Evolutionary conservation across 2,113 vertebrate species (phyloP).

Genomic region (Gasterosteus nipponicus): DNA sequence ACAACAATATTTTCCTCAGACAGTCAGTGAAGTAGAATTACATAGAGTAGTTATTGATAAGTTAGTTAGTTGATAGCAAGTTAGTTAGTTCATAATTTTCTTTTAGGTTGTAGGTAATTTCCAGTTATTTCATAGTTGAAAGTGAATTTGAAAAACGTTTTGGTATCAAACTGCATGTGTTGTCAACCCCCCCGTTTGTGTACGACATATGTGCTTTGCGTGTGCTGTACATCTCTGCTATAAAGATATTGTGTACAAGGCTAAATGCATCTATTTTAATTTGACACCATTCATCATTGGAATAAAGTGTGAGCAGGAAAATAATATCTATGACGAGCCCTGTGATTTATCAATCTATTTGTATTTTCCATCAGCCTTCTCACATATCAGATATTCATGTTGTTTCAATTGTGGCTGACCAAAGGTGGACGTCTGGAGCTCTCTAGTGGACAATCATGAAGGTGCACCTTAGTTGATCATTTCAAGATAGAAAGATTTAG

Average conservation of each 20-base stretch:
- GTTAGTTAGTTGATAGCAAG: too few relatives aligned
- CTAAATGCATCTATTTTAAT: background rate
- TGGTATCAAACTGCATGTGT: background rate
- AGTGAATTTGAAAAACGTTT: background rate
- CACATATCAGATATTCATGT: too few relatives aligned
- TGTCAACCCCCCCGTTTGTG: background rate
- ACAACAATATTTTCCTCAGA: background rate
- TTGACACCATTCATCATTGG: background rate
- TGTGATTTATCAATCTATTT: background rate
- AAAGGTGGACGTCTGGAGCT: background rate
- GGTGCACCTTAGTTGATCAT: background rate
- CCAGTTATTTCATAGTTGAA: background rate
- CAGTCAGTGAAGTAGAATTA: background rate
- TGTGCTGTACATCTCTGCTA: too few relatives aligned
- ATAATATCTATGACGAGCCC: background rate
- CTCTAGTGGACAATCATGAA: constrained; percentile 36
- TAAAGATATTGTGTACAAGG: background rate
- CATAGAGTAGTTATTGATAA: background rate
- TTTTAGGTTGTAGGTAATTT: background rate
- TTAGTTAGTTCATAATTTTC: background rate
- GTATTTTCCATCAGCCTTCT: background rate
- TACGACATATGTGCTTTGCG: background rate
- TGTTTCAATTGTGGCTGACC: background rate
- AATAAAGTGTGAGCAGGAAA: background rate
- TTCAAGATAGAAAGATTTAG: background rate